Conservation (phyloP, 2,888 invertebrate genomes). For the Pollenia griseotomentosa region DNA sequence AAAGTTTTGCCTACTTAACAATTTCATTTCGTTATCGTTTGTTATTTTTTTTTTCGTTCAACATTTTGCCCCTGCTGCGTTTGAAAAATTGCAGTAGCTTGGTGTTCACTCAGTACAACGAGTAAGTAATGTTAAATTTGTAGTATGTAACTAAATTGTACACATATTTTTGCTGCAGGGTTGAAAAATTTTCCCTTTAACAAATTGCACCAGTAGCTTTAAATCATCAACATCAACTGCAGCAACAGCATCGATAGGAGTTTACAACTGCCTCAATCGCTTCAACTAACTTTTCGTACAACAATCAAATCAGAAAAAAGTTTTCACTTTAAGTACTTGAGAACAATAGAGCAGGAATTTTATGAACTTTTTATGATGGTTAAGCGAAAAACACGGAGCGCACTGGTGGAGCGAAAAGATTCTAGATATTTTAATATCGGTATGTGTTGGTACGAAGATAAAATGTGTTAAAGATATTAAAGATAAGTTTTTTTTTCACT, state of each 20-base stretch:
- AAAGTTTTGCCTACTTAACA: conserved; percentile 70
- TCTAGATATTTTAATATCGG: conserved; percentile 35
- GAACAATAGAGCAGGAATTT: conserved; percentile 60
- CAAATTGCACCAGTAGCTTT: conserved; percentile 59
- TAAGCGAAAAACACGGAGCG: background rate
- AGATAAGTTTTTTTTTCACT: conserved; percentile 41
- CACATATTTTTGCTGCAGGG: conserved; percentile 50
- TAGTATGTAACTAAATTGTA: background rate
- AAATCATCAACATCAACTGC: conserved; percentile 47
- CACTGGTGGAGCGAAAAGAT: conserved; percentile 1
- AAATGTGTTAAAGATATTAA: conserved; percentile 53
- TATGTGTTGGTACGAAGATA: conserved; percentile 1
- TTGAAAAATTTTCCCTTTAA: conserved; percentile 55
- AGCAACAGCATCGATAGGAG: background rate
- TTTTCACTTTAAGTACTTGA: conserved; percentile 64
- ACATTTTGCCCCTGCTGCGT: conserved; percentile 36
- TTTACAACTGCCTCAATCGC: background rate
- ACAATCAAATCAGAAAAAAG: conserved; percentile 49
- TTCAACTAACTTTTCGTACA: conserved; percentile 25
- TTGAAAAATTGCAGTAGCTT: conserved; percentile 41
- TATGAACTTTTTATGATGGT: conserved; percentile 60
- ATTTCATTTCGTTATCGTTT: conserved; percentile 61
- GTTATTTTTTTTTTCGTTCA: conserved; percentile 2
- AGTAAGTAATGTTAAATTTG: conserved; percentile 41
- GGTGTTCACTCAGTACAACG: background rate